Base-by-base conservation (phyloP, 1,140 invertebrate species). In the Charaxes varanes region DNA sequence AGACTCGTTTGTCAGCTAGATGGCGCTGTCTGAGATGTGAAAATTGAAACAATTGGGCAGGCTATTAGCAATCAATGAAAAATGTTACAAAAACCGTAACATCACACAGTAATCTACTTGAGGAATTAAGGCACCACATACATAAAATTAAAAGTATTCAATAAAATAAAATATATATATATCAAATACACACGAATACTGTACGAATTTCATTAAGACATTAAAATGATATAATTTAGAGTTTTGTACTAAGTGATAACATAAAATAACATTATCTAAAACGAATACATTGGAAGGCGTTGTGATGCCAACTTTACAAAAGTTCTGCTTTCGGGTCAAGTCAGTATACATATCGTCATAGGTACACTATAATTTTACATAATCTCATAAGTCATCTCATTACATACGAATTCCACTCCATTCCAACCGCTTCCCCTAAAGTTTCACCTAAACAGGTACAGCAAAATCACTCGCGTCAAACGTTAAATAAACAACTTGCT, bases 61-160 rank as follows among this genome's bases (percentile, higher is more conserved):
- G n/a, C n/a, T n/a, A n/a, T n/a, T n/a, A n/a, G n/a, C n/a, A n/a
- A n/a, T n/a, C n/a, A n/a, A n/a, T n/a, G n/a, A n/a, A n/a, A n/a
- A n/a, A n/a, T n/a, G n/a, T n/a, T n/a, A n/a, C n/a, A n/a, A 51
- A 52, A 65, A 58, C 68, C 35, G 45, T 48, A 46, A 41, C 31
- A 37, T 44, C 43, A 46, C 22, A 44, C 36, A 38, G 42, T 45
- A 72, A 60, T 58, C 53, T 53, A 67, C 61, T 64, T 55, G 52
- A 66, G 60, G 67, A 71, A 74, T 66, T 67, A 77, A 79, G 71
- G 78, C 74, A 82, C 74, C 78, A 82, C 67, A 71, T 70, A 74
- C 59, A 74, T 61, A 59, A 66, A 57, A 64, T 61, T 62, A 63
- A 45, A 63, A 53, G n/a, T n/a, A n/a, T n/a, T n/a, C 45, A 58